Evolutionary conservation across 2,113 vertebrate genomes (phyloP).

Genomic region (Zapus hudsonius): DNA sequence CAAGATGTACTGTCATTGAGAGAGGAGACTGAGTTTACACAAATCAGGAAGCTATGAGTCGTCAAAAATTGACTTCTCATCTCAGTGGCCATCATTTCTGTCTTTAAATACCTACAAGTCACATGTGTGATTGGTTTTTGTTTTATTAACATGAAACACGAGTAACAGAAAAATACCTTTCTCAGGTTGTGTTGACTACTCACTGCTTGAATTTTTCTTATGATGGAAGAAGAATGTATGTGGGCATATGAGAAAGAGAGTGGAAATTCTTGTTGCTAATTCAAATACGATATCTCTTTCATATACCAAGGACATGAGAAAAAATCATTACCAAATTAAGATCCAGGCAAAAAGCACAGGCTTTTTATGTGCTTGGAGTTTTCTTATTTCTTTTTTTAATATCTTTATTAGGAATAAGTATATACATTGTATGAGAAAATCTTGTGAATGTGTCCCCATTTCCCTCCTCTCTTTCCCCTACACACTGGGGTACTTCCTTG

Average conservation of each 20-base stretch:
- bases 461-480: no score
- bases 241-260: not conserved
- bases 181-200: not conserved
- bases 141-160: slow-evolving; percentile 49
- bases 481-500: no score
- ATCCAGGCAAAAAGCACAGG: not conserved
- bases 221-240: slow-evolving; percentile 29
- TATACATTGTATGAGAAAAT: no score
- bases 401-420: no score
- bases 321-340: not conserved
- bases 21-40: slow-evolving; percentile 20
- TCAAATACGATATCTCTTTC: slow-evolving; percentile 21
- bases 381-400: no score
- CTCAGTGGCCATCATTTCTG: not conserved
- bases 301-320: not conserved
- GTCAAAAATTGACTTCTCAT: slow-evolving; percentile 41
- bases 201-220: not conserved
- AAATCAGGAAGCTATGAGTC: not conserved
- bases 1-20: slow-evolving; percentile 19
- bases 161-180: not conserved
- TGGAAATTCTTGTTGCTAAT: slow-evolving; percentile 44
- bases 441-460: no score
- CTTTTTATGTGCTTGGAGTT: not conserved
- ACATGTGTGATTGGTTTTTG: not conserved
- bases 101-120: slow-evolving; percentile 26